Evolutionary conservation across 2,797 vertebrate species (phyloP).

Genomic region (Sebastes miniatus): DNA sequence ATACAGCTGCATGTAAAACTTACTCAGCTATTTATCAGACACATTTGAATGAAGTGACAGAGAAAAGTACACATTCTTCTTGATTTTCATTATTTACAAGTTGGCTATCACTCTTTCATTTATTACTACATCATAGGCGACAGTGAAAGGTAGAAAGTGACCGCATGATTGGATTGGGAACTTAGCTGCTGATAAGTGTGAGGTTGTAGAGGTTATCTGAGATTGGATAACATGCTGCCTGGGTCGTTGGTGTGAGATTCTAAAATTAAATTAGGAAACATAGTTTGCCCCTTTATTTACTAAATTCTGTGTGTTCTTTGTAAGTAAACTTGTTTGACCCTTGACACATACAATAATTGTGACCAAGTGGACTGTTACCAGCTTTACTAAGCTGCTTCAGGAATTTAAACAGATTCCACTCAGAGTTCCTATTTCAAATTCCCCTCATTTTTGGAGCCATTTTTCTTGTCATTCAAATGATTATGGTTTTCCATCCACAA

Average conservation of each 20-base stretch:
- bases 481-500: slow-evolving; percentile 37
- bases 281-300: not conserved
- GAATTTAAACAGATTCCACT: not conserved
- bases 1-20: not conserved
- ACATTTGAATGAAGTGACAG: not conserved
- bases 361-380: not conserved
- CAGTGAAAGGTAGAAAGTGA: not conserved
- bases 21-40: not conserved
- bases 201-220: not conserved
- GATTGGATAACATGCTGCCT: not conserved
- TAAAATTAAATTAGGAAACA: slow-evolving; percentile 17
- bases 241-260: not conserved
- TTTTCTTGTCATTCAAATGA: slow-evolving; percentile 40
- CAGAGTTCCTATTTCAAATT: slow-evolving; percentile 24
- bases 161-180: slow-evolving; percentile 10
- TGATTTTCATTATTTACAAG: not conserved
- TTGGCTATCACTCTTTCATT: not conserved
- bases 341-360: not conserved
- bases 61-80: not conserved
- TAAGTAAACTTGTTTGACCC: not conserved
- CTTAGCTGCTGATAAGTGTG: slow-evolving; percentile 5
- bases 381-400: not conserved
- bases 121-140: not conserved
- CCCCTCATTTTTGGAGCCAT: slow-evolving; percentile 22
- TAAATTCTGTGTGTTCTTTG: not conserved